phyloP scores from a whole-genome alignment of 2,113 vertebrate genomes.

The Podilymbus podiceps region DNA sequence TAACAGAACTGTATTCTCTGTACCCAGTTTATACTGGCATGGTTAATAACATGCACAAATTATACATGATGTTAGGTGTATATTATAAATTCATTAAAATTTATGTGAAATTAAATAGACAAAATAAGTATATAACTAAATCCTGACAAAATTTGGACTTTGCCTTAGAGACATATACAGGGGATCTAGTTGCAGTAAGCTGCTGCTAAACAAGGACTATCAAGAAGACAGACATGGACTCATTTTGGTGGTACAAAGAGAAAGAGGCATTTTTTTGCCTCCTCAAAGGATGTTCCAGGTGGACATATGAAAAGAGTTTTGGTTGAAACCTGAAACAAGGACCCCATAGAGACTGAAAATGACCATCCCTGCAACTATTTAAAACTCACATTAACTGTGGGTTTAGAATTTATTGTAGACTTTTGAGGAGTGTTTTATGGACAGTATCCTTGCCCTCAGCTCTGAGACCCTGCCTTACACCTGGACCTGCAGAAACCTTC shows the following conservation, averaged over 20 bases:
- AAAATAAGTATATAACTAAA: not conserved
- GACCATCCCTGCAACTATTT: not conserved
- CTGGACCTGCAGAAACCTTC: not conserved
- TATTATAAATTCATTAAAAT: not conserved
- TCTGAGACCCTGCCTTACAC: not conserved
- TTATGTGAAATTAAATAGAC: not conserved
- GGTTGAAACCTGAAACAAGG: not conserved
- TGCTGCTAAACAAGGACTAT: not conserved
- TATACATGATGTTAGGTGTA: not conserved
- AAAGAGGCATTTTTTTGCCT: not conserved
- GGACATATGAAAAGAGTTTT: not conserved
- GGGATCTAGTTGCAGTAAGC: not conserved
- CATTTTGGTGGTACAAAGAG: not conserved
- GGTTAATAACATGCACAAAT: not conserved
- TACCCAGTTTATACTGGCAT: not conserved
- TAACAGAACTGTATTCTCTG: not conserved
- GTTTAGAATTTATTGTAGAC: not conserved
- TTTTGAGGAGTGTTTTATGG: not conserved
- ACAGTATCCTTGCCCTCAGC: not conserved
- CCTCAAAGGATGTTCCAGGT: not conserved
- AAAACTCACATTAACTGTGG: not conserved
- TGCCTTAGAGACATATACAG: not conserved
- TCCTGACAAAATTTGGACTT: not conserved
- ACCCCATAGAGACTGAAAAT: not conserved
- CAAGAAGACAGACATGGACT: not conserved